Conservation (phyloP, 1,140 invertebrate species). For the Mizuhopecten yessoensis region DNA sequence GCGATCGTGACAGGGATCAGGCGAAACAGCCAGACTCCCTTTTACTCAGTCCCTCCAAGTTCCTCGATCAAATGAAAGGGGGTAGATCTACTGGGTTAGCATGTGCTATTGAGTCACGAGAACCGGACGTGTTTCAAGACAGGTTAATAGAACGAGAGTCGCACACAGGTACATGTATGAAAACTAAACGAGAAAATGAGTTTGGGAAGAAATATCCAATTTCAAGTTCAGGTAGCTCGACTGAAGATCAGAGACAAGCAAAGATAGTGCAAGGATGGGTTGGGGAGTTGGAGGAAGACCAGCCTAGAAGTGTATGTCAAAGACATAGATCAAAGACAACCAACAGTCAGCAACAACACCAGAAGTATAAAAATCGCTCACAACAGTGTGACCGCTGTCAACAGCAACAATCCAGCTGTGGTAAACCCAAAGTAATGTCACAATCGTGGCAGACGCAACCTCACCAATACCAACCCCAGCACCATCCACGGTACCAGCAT, state of each 20-base stretch:
- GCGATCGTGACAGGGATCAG: constrained; percentile 41
- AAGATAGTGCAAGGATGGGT: neutral
- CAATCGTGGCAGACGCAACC: neutral
- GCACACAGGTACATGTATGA: neutral
- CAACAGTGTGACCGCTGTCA: neutral
- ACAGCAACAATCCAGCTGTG: neutral
- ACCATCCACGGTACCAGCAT: neutral
- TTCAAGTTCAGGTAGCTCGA: neutral
- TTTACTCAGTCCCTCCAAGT: constrained; percentile 49
- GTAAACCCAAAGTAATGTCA: neutral
- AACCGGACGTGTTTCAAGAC: neutral
- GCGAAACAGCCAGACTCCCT: constrained; percentile 49
- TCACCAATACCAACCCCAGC: neutral
- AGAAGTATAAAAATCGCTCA: neutral
- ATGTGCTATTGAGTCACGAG: neutral
- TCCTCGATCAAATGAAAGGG: neutral
- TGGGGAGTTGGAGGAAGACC: neutral
- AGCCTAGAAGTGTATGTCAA: neutral
- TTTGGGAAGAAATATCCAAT: neutral
- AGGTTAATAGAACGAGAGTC: neutral
- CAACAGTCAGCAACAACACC: neutral
- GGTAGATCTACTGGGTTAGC: neutral
- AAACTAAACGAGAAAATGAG: neutral
- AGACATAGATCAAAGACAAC: neutral
- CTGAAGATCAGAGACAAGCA: neutral